Evolutionary conservation across 2,113 vertebrate species (phyloP), one percentile per base, ranked within the genome.

Genomic region (Antennarius striatus): DNA sequence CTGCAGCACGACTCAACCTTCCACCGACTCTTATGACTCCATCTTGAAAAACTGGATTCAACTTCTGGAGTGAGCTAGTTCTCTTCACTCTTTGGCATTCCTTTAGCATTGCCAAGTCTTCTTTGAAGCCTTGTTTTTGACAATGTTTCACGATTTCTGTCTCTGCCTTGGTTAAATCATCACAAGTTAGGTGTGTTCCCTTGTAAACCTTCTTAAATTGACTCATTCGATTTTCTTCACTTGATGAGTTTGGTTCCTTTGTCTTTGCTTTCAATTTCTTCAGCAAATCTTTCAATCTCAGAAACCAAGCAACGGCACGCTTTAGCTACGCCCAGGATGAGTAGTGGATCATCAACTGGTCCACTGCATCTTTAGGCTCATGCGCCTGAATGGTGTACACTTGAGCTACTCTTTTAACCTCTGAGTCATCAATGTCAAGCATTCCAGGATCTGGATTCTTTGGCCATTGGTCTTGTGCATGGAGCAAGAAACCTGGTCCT

Each of bases 11-110:
- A 2, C 47, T 48, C 12, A 75, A 17, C 29, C 65, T 63, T 39
- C 58, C 64, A 0, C 52, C 40, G 3, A 75, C 65, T 46, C 47
- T 36, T 0, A 65, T 32, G 2, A 76, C 17, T 48, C 43, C 61
- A 3, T 70, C 30, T 60, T 65, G 49, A 1, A 60, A 14, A 0
- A 74, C 30, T 60, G 60, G 76, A 55, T 51, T 64, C 6, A 74
- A 3, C 49, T 50, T 73, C 5, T 14, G 51, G 2, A 69, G 39
- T 7, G 29, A 43, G 9, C 64, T 68, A 4, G 9, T 10, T 54
- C 36, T 64, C 51, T 68, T 73, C 3, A 68, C 64, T 9, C 0
- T 68, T 9, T 46, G 49, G 14, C 22, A 3, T 36, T 50, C 28
- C 4, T 63, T 17, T 17, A 57, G 5, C 48, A 68, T 54, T 1